These are phyloP conservation scores for Sminthurides bifidus DNA, from an alignment of 1,140 invertebrate genomes.

Conservation along the genomic window DNA sequence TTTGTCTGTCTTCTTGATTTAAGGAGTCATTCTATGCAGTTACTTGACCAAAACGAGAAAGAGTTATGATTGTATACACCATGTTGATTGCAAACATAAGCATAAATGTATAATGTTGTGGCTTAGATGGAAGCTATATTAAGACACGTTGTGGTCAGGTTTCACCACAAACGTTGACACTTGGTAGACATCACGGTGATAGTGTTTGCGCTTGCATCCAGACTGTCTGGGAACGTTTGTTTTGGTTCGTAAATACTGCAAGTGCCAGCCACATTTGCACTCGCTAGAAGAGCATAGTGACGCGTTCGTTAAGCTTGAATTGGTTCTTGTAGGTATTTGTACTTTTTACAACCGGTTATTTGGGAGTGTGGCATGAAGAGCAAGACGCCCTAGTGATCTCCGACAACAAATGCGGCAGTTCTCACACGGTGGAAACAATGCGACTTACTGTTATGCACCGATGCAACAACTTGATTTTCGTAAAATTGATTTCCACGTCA, in stretches of 20 bases:
- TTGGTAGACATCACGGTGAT: too few species aligned
- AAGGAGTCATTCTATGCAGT: not conserved
- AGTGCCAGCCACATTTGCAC: not conserved
- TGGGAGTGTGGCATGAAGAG: conserved; percentile 13
- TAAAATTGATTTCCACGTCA: conserved; percentile 1
- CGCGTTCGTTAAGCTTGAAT: not conserved
- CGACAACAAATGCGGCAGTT: conserved; percentile 11
- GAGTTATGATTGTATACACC: too few species aligned
- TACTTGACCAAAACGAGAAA: too few species aligned
- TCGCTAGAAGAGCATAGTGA: not conserved
- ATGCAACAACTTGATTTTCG: conserved; percentile 14
- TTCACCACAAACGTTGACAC: too few species aligned
- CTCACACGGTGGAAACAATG: conserved; percentile 12
- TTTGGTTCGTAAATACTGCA: not conserved
- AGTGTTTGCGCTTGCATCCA: too few species aligned
- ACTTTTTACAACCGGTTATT: conserved; percentile 13
- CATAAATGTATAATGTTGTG: not conserved
- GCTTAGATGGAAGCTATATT: not conserved
- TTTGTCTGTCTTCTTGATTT: not conserved
- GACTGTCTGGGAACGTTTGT: not conserved
- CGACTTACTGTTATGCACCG: conserved; percentile 14
- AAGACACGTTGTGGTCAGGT: not conserved
- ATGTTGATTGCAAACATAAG: not conserved
- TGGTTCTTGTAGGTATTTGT: conserved; percentile 11
- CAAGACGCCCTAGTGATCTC: conserved; percentile 6